Base-by-base conservation (phyloP, 2,888 invertebrate genomes). In the Thyatira batis region DNA sequence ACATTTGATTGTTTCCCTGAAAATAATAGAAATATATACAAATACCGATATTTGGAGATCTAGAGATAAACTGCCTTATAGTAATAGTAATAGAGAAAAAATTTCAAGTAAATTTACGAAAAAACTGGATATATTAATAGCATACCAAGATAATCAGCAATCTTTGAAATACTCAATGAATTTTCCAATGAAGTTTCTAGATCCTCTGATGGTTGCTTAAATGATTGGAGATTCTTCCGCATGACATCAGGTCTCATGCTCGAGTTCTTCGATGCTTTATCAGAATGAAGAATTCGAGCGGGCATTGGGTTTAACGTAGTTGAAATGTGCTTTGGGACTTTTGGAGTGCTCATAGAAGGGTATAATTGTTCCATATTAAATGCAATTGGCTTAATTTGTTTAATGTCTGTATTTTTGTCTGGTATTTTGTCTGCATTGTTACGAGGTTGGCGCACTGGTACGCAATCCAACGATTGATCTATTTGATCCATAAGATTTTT, bases 91-190 rank as follows among this genome's bases (percentile, higher is more conserved):
- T n/a, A n/a, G n/a, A n/a, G n/a, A n/a, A n/a, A n/a, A n/a, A n/a
- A n/a, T n/a, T n/a, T 50, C 43, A 30, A 45, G 30, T 45, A 39
- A 20, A 25, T 33, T 5, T 39, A 20, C 23, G 39, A 49, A n/a
- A n/a, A n/a, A n/a, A n/a, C n/a, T n/a, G n/a, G n/a, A n/a, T n/a
- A n/a, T n/a, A 30, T 11, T 27, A 27, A 21, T 44, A 13, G 62
- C 81, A 76, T 71, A 90, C 91, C 87, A 45, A 92, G 73, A 69
- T 82, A 87, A 63, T 88, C 89, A 30, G 86, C 87, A 67, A 92
- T 91, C 63, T 82, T 87, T 0, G 91, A 90, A 58, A 90, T 77
- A 58, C 89, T 90, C 20, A 91, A 63, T 1, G 91, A 91, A 67
- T 83, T 82, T 28, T 89, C 89, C 0, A 70, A 74, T 0, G 85